These are phyloP conservation scores for Paedocypris micromegethes DNA, from an alignment of 2,797 vertebrate genomes.

Conservation along the genomic window DNA sequence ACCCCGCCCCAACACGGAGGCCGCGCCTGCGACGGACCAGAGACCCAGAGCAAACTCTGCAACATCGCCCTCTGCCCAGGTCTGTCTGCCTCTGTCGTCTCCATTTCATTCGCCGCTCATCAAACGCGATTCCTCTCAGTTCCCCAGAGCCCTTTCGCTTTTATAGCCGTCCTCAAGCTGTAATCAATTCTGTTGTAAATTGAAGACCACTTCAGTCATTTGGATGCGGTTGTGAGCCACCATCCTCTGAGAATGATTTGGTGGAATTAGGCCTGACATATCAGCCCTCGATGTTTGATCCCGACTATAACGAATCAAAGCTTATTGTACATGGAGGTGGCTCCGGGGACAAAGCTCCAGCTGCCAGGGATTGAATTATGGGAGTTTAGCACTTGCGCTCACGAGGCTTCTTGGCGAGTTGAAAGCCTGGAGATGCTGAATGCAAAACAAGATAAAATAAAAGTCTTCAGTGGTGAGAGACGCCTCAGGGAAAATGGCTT, in stretches of 20 bases:
- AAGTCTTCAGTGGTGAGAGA: too few species aligned
- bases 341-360: conserved; percentile 29
- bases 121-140: conserved; percentile 1
- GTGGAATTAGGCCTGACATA: conserved; percentile 28
- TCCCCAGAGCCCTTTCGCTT: conserved; percentile 11
- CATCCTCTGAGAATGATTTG: conserved; percentile 37
- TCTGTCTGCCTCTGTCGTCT: conserved; percentile 51
- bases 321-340: conserved; percentile 31
- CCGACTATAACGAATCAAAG: conserved; percentile 35
- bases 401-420: conserved; percentile 40
- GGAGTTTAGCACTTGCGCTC: conserved; percentile 32
- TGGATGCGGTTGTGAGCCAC: conserved; percentile 17
- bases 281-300: conserved; percentile 31
- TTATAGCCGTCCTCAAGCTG: conserved; percentile 22
- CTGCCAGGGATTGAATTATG: conserved; percentile 32
- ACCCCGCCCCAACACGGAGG: conserved; percentile 94
- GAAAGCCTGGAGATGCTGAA: conserved; percentile 37
- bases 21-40: conserved; percentile 93
- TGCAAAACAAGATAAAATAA: conserved; percentile 5
- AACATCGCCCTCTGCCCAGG: conserved; percentile 99
- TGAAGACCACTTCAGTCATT: conserved; percentile 43
- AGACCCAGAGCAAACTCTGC: conserved; percentile 98
- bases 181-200: conserved; percentile 45
- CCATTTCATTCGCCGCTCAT: neutral
- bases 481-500: too few species aligned